Evolutionary conservation across 2,888 invertebrate species (phyloP).

Genomic region (Orchesella flavescens): DNA sequence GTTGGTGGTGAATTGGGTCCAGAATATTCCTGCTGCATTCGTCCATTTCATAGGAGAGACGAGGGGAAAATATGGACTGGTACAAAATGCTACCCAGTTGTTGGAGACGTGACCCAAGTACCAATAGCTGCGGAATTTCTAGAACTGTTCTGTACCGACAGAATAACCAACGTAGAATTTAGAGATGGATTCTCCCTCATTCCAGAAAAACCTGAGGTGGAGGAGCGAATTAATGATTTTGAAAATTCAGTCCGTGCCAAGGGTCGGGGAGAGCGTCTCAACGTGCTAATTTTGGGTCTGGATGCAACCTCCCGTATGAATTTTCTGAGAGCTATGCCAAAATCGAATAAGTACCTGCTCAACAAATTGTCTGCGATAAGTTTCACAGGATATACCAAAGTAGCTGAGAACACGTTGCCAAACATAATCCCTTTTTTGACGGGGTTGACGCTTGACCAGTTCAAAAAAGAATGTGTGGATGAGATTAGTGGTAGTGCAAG

Average conservation of each 20-base stretch:
- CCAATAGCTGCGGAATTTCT: constrained; percentile 47
- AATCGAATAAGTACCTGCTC: constrained; percentile 72
- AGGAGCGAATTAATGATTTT: constrained; percentile 21
- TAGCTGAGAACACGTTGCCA: constrained; percentile 76
- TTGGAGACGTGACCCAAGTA: constrained; percentile 32
- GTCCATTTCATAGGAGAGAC: constrained; percentile 51
- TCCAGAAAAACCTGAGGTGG: constrained; percentile 43
- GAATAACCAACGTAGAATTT: constrained; percentile 19
- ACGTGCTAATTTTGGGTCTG: constrained; percentile 74
- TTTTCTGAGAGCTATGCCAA: constrained; percentile 73
- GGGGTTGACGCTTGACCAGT: constrained; percentile 71
- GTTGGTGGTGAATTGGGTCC: too few relatives aligned
- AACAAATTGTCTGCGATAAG: constrained; percentile 72
- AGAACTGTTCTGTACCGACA: constrained; percentile 55
- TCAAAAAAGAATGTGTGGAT: constrained; percentile 75
- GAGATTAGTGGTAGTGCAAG: constrained; percentile 56
- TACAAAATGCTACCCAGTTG: constrained; percentile 44
- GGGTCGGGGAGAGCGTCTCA: constrained; percentile 54
- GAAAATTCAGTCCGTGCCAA: not conserved
- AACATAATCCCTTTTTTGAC: constrained; percentile 75
- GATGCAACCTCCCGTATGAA: constrained; percentile 74
- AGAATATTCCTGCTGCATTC: constrained; percentile 43
- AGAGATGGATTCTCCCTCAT: constrained; percentile 59
- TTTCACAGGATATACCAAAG: constrained; percentile 74
- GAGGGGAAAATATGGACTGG: constrained; percentile 46